phyloP scores from a whole-genome alignment of 2,888 invertebrate genomes.

The Plusia festucae region DNA sequence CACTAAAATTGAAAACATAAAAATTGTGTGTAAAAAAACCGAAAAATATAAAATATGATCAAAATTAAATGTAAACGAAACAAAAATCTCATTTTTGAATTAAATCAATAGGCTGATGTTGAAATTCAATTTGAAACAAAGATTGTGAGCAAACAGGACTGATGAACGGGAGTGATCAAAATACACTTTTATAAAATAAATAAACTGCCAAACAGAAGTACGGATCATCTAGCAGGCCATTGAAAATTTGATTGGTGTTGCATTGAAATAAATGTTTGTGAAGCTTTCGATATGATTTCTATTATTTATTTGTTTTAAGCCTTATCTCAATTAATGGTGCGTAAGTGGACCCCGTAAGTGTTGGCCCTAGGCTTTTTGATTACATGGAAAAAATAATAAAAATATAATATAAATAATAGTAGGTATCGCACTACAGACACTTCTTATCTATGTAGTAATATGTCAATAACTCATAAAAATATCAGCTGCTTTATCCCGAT shows the following conservation, averaged over 20 bases:
- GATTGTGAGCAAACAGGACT: slow-evolving; percentile 52
- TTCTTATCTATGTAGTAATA: neutral
- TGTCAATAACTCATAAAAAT: slow-evolving; percentile 25
- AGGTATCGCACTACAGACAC: no score
- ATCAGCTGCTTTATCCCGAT: slow-evolving; percentile 52
- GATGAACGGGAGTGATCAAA: slow-evolving; percentile 43
- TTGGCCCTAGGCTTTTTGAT: no score
- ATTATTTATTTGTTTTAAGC: slow-evolving; percentile 6
- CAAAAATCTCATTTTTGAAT: slow-evolving; percentile 46
- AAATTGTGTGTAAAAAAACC: slow-evolving; percentile 6
- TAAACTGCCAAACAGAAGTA: slow-evolving; percentile 24
- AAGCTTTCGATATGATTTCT: neutral
- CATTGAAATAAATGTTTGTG: slow-evolving; percentile 18
- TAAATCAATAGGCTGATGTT: slow-evolving; percentile 44
- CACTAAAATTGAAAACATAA: neutral
- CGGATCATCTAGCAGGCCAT: slow-evolving; percentile 39
- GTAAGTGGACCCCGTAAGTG: no score
- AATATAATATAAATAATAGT: no score
- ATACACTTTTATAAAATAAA: slow-evolving; percentile 45
- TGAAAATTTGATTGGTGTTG: slow-evolving; percentile 36
- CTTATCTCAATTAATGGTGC: neutral
- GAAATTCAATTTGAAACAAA: slow-evolving; percentile 53
- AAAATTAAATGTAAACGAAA: slow-evolving; percentile 45
- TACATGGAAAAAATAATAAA: no score
- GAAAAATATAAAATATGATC: slow-evolving; percentile 24